These are phyloP conservation scores for Lycophotia porphyrea DNA, from an alignment of 2,888 invertebrate species.

Conservation along the genomic window DNA sequence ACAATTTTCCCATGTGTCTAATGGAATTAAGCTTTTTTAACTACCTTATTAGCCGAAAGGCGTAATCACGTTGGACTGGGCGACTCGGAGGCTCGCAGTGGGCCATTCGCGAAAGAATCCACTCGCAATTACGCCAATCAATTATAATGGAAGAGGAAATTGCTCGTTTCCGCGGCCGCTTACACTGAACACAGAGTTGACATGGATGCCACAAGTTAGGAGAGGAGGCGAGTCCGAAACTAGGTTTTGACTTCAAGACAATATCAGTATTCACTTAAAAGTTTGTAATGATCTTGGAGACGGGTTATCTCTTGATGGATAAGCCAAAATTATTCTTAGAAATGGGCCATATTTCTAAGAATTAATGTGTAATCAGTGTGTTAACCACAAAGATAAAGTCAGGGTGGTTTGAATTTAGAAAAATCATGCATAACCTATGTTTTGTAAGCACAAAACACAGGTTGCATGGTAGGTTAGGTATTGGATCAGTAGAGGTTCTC, in stretches of 20 bases:
- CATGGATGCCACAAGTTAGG: conserved; percentile 56
- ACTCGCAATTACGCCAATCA: conserved; percentile 88
- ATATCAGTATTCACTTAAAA: background rate
- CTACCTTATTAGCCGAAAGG: conserved; percentile 60
- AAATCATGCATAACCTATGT: background rate
- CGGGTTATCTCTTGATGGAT: conserved; percentile 1
- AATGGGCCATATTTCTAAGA: background rate
- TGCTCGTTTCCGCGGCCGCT: conserved; percentile 86
- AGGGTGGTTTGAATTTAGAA: background rate
- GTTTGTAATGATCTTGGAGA: background rate
- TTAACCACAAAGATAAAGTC: background rate
- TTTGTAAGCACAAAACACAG: background rate
- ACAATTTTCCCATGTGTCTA: conserved; percentile 53
- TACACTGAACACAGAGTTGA: conserved; percentile 74
- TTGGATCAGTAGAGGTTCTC: background rate
- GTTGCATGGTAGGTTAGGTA: no score
- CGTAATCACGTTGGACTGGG: conserved; percentile 57
- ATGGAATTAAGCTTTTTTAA: conserved; percentile 57
- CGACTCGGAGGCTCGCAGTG: conserved; percentile 59
- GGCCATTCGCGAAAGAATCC: conserved; percentile 84
- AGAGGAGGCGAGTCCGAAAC: conserved; percentile 27
- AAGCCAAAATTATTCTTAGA: conserved; percentile 2
- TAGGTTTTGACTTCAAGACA: background rate
- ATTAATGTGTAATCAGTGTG: no score
- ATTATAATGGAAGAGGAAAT: conserved; percentile 89